Base-by-base conservation (phyloP, 37 sponge, comb jelly and placozoan genomes). In the Haliclona indistincta region DNA sequence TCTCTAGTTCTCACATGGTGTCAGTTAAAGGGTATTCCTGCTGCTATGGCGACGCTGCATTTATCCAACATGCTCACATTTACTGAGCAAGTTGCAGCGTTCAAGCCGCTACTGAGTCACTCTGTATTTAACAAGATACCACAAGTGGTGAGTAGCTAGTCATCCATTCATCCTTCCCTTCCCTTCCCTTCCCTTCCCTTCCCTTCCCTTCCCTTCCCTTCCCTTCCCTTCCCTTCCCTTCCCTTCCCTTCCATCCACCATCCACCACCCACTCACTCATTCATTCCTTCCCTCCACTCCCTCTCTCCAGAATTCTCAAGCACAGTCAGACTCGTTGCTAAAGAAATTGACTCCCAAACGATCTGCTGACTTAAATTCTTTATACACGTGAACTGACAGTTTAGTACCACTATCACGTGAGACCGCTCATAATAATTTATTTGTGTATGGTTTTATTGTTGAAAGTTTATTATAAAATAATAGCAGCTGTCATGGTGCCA, bases 1-100 rank as follows among this genome's bases (percentile, higher is more conserved):
- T 47, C 10, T 15, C 10, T 41, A 85, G 86, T 73, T 42, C 55
- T 85, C 38, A 85, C 86, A 8, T 43, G 72, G 26, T 85, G 86
- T 63, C 68, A 85, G 49, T 8, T 85, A 43, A 23, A 53, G 6
- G 49, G 35, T 3, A 32, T 78, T 6, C 67, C 86, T 19, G 79
- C 56, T 34, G 42, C 73, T 30, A 4, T 78, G 38, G 67, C 28
- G 15, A 54, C 78, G 3, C 79, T 72, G 33, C 78, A 78, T 43
- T 17, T 73, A 40, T 39, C 51, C 20, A 38, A 56, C 37, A 36
- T 63, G 5, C 62, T 44, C 3, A 76, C 47, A 35, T 36, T 30
- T 5, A 15, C 35, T 4, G 84, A 84, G 54, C 32, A 61, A 40
- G 71, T 69, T 20, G 26, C 38, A 29, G 61, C 71, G 11, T 70